Base-by-base conservation (phyloP, 2,797 vertebrate species). In the Sandelia bainsii region DNA sequence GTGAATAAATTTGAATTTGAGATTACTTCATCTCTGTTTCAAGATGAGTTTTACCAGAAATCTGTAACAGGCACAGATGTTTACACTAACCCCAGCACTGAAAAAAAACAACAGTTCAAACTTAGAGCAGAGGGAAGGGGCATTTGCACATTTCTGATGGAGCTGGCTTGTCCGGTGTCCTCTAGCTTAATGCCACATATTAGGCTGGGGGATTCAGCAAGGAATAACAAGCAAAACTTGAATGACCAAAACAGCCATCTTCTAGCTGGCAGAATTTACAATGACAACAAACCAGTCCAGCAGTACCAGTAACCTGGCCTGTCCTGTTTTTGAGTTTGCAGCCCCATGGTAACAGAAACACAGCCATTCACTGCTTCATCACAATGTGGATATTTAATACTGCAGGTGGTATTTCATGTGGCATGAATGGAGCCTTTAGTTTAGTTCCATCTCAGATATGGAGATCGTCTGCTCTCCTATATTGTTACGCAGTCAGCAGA, bases 311-410 rank as follows among this genome's bases (percentile, higher is more conserved):
- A 42, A 57, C 53, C 56, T 66, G 20, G 69, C 60, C 65, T 53
- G 82, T 71, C 65, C 56, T 75, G 71, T 81, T 85, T 82, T 74
- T 84, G 68, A 85, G 79, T 56, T 69, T 82, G 68, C 70, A 67
- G 79, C 34, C 72, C 85, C 85, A 83, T 87, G 89, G 87, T 81
- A 86, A 91, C 83, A 72, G 80, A 54, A 71, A 53, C 51, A 57
- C 68, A 80, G 79, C 75, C 80, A 86, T 90, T 90, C 85, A 83
- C 71, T 12, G 67, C 88, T 81, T 71, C 68, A 87, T 80, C 84
- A 92, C 82, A 90, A 89, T 90, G 87, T 81, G 77, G 87, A 91
- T 85, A 92, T 90, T 91, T 91, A 92, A 93, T 91, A 89, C 92
- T 63, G 84, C 89, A 88, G 91, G 88, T 86, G 86, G 79, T 53